A percentile compares a stretch with the other conserved stretches of the same genome.
These are phyloP conservation scores for Ancistrus triradiatus DNA, from an alignment of 2,113 vertebrate genomes.

Conservation along the genomic window DNA sequence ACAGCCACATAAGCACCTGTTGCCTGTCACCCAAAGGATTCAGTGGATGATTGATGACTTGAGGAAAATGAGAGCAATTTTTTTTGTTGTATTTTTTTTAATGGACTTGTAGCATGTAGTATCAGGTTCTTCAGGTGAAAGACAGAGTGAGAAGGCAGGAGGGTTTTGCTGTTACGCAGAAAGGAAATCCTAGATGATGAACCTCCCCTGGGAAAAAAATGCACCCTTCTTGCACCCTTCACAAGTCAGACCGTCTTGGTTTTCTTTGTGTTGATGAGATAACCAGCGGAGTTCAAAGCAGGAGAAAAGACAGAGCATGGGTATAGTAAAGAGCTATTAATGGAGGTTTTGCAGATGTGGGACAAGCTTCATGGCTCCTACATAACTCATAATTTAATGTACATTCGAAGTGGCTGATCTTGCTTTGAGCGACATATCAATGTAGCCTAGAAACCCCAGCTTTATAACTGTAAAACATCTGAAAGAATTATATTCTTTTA, in stretches of 20 bases:
- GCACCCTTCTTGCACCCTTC: too few relatives aligned
- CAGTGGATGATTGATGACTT: slow-evolving; percentile 1
- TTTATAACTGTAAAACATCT: too few relatives aligned
- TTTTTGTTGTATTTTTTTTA: too few relatives aligned
- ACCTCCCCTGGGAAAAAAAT: slow-evolving; percentile 45
- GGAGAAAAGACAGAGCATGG: slow-evolving; percentile 19
- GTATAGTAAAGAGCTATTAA: slow-evolving; percentile 26
- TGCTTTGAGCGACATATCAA: too few relatives aligned
- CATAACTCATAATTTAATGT: too few relatives aligned
- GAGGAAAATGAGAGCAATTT: too few relatives aligned
- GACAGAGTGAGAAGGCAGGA: neutral
- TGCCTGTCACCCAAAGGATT: neutral
- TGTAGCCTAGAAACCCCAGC: too few relatives aligned
- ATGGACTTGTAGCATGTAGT: neutral
- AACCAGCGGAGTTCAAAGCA: slow-evolving; percentile 52
- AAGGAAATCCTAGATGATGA: slow-evolving; percentile 54
- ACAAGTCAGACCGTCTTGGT: too few relatives aligned
- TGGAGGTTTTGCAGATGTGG: too few relatives aligned
- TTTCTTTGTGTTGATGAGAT: slow-evolving; percentile 56
- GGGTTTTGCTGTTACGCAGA: slow-evolving; percentile 39
- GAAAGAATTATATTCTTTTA: too few relatives aligned
- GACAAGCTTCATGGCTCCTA: neutral
- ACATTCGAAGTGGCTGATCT: too few relatives aligned
- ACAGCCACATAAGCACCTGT: slow-evolving; percentile 8
- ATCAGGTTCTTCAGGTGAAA: slow-evolving; percentile 22